Conservation (phyloP, 2,888 invertebrate genomes). For the Allolobophora icterica region DNA sequence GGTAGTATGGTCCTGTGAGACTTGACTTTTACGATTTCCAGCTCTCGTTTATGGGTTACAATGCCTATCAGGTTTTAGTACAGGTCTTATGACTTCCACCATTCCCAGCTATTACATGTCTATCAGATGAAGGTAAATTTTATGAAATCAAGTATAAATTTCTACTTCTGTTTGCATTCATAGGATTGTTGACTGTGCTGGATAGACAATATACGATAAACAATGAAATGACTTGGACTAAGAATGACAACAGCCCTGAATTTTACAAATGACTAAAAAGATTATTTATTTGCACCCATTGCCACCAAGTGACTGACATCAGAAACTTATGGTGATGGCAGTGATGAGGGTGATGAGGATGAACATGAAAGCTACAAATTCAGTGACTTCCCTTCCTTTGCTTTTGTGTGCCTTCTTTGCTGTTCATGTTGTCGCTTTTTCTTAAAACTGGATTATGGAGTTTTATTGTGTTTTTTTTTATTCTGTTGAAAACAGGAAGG, state of each 20-base stretch:
- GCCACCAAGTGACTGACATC: background rate
- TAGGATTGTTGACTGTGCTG: too few relatives aligned
- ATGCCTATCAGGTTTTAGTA: too few relatives aligned
- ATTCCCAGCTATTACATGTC: too few relatives aligned
- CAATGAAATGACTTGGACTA: too few relatives aligned
- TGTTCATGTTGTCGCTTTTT: background rate
- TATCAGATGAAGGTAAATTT: too few relatives aligned
- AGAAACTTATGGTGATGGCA: background rate
- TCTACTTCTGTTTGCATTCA: too few relatives aligned
- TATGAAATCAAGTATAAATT: too few relatives aligned
- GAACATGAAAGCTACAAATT: background rate
- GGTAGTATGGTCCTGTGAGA: too few relatives aligned
- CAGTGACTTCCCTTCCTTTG: background rate
- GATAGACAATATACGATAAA: too few relatives aligned
- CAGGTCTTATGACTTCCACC: too few relatives aligned
- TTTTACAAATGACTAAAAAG: background rate
- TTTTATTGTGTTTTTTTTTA: background rate
- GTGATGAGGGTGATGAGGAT: background rate
- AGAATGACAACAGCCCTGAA: background rate
- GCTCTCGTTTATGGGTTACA: too few relatives aligned
- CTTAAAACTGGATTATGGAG: background rate
- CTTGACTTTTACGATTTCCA: too few relatives aligned
- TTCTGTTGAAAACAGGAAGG: slow-evolving; percentile 70
- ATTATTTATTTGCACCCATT: background rate
- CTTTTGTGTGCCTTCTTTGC: background rate